phyloP scores from a whole-genome alignment of 1,140 invertebrate species.

The Chionoecetes opilio region DNA sequence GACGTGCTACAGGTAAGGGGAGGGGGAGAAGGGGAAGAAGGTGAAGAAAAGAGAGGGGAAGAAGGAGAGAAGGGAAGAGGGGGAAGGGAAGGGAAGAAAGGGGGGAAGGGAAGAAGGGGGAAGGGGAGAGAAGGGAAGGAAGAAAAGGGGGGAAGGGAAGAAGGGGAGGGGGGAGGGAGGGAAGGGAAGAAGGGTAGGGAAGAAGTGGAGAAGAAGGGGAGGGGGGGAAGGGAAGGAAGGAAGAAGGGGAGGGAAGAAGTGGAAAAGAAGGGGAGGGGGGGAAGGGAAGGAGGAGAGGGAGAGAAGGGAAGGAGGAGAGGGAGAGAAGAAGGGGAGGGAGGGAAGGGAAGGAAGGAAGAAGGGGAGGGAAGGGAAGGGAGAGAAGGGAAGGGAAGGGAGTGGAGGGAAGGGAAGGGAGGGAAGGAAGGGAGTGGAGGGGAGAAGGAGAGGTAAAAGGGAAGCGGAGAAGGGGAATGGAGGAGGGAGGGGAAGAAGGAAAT shows the following conservation, averaged over 20 bases:
- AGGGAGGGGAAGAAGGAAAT: background rate
- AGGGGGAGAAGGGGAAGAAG: no score
- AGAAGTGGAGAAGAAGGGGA: no score
- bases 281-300: background rate
- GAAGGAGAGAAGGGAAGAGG: background rate
- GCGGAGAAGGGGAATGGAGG: background rate
- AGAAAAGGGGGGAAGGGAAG: background rate
- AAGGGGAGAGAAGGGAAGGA: background rate
- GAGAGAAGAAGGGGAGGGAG: background rate
- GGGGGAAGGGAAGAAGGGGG: background rate
- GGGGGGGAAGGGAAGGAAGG: background rate
- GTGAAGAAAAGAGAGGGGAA: no score
- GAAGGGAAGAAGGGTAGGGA: background rate
- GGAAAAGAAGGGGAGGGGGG: background rate
- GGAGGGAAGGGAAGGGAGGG: background rate
- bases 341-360: background rate
- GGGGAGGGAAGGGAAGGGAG: background rate
- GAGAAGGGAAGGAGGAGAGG: background rate
- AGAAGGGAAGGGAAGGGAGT: background rate
- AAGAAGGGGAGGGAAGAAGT: background rate
- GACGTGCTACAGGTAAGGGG: no score
- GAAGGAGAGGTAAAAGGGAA: background rate
- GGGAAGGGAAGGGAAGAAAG: background rate
- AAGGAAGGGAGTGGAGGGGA: background rate
- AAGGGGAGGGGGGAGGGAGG: background rate